Evolutionary conservation across 23 tunicate genomes (phyloP), one percentile per base, ranked within the genome.

Genomic region (Trididemnum clinides): DNA sequence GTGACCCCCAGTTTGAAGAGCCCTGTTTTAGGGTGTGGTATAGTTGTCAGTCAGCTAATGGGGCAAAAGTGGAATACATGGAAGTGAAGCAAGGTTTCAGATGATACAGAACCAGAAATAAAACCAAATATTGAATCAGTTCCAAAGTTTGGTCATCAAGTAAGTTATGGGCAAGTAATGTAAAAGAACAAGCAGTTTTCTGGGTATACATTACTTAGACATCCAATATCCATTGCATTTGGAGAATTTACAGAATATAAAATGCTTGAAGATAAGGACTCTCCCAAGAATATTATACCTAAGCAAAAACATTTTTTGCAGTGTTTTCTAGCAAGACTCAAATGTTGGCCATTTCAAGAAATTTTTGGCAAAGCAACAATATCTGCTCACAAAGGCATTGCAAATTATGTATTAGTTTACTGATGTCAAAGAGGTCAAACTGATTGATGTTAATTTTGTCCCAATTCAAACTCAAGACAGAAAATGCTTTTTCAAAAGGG

Each of bases 131-230:
- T 15, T 44, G 54, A 15, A 44, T 44, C 15, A 7, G 54, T 44
- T 44, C 54, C 54, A 44, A 44, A 44, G 54, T 44, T 44, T 10
- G 15, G 10, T 44, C 54, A 44, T 44, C 54, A 12, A 22, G n/a
- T n/a, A 62, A 62, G n/a, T 62, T 15, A 15, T 62, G 15, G 69
- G 27, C 4, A 4, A 62, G 69, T 62, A 62, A 23, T 6, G 25
- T 18, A n/a, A 22, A 62, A 23, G 69, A 62, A 62, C 5, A 62
- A 62, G 69, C 69, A 62, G n/a, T 62, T 62, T 62, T 62, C n/a
- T 12, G 27, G n/a, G 69, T 12, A 62, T 62, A 62, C 6, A 62
- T 62, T 62, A 62, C 25, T 62, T 62, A 22, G 69, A 62, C 69
- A 62, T 62, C 69, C 69, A 62, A 23, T 22, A 23, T 62, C 23